Evolutionary conservation across 2,888 invertebrate species (phyloP).

Genomic region (Eupsilia transversa): DNA sequence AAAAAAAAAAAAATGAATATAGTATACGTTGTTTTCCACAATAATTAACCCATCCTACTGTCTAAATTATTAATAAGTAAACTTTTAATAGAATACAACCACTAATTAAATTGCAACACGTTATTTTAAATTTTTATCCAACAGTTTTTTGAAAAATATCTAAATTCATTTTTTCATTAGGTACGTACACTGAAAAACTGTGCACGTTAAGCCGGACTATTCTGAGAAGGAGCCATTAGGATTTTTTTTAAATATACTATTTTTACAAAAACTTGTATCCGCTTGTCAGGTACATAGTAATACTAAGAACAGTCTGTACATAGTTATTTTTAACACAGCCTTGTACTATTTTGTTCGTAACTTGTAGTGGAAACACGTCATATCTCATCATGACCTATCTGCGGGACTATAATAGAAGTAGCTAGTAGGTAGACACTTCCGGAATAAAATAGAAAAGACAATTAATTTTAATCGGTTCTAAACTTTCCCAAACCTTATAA

Average conservation of each 20-base stretch:
- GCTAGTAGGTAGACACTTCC: neutral
- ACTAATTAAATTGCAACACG: neutral
- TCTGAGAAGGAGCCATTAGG: neutral
- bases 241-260: neutral
- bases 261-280: neutral
- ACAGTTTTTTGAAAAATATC: conserved; percentile 6
- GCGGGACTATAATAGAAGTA: neutral
- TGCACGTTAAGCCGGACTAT: neutral
- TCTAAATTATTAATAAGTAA: neutral
- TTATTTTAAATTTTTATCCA: conserved; percentile 2
- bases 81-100: neutral
- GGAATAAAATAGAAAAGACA: conserved; percentile 30
- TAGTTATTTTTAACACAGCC: neutral
- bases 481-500: conserved; percentile 50
- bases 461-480: conserved; percentile 46
- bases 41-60: too few species aligned
- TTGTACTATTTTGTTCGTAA: neutral
- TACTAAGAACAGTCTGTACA: neutral
- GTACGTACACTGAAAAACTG: conserved; percentile 8
- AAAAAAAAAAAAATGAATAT: neutral
- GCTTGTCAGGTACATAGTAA: conserved; percentile 1
- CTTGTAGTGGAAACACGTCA: neutral
- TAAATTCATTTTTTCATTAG: conserved; percentile 18
- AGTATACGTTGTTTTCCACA: too few species aligned
- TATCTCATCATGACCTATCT: neutral